Conservation (phyloP, 2,113 vertebrate species). For the Aldabrachelys gigantea region DNA sequence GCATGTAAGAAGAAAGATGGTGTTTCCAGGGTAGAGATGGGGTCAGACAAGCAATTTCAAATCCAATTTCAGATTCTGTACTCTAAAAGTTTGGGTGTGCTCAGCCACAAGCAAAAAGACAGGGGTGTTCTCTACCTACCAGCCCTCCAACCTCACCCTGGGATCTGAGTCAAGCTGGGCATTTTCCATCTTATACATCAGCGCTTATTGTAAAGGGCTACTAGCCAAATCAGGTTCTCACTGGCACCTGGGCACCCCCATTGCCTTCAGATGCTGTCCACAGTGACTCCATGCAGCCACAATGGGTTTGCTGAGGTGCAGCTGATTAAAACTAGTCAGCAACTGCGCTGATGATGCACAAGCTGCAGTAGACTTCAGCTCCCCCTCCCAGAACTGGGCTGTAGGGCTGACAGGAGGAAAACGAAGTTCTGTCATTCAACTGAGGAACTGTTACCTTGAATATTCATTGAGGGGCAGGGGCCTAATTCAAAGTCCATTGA, state of each 20-base stretch:
- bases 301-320: not conserved
- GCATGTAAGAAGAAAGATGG: not conserved
- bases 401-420: not conserved
- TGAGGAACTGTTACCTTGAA: not conserved
- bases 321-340: not conserved
- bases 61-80: not conserved
- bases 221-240: not conserved
- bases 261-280: not conserved
- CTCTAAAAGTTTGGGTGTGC: not conserved
- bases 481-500: not conserved
- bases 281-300: not conserved
- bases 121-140: not conserved
- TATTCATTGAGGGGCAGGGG: not conserved
- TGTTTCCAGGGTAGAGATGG: not conserved
- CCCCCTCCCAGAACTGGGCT: not conserved
- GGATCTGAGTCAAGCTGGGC: not conserved
- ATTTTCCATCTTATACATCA: not conserved
- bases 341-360: not conserved
- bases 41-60: not conserved
- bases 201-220: not conserved
- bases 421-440: not conserved
- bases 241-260: not conserved
- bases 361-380: not conserved
- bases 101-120: not conserved
- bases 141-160: not conserved